Percentiles rank a stretch among this genome's conserved stretches.
Evolutionary conservation across 92 coral and sea anemone genomes (phyloP).

Genomic region (Porites evermanni): DNA sequence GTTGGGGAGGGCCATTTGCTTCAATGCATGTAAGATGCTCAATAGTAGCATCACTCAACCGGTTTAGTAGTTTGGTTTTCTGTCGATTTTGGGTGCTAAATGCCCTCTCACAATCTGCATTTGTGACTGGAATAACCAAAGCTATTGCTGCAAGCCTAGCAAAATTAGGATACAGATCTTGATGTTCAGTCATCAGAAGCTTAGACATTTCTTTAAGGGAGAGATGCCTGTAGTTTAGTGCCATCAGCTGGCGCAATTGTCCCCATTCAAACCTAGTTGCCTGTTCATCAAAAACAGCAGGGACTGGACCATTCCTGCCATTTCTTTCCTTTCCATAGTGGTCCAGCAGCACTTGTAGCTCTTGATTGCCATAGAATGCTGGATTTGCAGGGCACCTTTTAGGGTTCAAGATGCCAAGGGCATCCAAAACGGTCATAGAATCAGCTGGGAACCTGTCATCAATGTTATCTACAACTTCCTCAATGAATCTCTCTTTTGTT

Average conservation of each 20-base stretch:
- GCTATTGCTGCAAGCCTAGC: background rate
- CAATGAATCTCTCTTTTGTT: background rate
- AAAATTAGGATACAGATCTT: constrained; percentile 1
- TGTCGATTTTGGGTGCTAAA: background rate
- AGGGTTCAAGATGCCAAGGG: background rate
- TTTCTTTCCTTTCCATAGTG: too few relatives aligned
- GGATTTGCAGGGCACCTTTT: background rate
- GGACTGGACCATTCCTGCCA: too few relatives aligned
- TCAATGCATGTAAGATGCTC: background rate
- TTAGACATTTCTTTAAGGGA: background rate
- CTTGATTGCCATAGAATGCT: background rate
- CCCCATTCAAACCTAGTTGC: too few relatives aligned
- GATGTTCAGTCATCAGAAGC: background rate
- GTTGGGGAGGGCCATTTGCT: background rate
- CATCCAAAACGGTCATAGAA: background rate
- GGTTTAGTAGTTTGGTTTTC: background rate
- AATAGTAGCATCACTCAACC: background rate
- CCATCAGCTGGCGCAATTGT: too few relatives aligned
- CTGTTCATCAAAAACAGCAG: too few relatives aligned
- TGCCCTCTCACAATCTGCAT: background rate
- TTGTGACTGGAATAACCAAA: background rate
- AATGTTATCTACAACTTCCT: background rate
- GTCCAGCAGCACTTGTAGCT: background rate
- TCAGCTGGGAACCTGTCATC: background rate
- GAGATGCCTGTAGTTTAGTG: background rate